These are phyloP conservation scores for Amblyornis subalaris DNA, from an alignment of 2,113 vertebrate species.

Conservation along the genomic window DNA sequence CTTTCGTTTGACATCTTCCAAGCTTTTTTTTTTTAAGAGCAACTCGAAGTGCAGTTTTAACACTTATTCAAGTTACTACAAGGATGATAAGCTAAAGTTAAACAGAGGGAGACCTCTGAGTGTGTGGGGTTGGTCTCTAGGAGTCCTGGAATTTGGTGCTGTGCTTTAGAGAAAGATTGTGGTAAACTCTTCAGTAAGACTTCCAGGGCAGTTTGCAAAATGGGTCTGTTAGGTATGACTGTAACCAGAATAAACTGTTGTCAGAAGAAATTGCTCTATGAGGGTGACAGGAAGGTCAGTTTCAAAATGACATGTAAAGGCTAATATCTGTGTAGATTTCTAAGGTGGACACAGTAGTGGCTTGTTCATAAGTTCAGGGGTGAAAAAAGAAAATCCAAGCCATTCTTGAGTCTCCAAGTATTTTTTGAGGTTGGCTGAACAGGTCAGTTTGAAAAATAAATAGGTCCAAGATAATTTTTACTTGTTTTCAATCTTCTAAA, in stretches of 20 bases:
- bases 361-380: neutral
- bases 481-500: neutral
- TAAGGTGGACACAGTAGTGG: neutral
- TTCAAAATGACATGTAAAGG: neutral
- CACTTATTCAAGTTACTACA: constrained; percentile 26
- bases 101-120: constrained; percentile 53
- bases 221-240: neutral
- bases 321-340: neutral
- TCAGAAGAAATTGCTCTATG: neutral
- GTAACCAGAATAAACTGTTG: neutral
- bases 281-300: neutral
- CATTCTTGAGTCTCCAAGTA: neutral
- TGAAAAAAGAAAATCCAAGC: neutral
- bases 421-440: neutral
- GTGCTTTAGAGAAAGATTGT: neutral
- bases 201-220: constrained; percentile 5
- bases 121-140: constrained; percentile 34
- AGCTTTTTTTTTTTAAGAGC: neutral
- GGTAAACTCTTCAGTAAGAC: neutral
- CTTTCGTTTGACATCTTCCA: constrained; percentile 24
- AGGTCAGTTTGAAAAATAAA: neutral
- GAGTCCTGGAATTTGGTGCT: constrained; percentile 46
- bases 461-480: neutral
- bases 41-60: constrained; percentile 32
- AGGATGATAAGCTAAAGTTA: constrained; percentile 39